Conservation (phyloP, 92 coral and sea anemone genomes). For the Phenganax stokvisi region DNA sequence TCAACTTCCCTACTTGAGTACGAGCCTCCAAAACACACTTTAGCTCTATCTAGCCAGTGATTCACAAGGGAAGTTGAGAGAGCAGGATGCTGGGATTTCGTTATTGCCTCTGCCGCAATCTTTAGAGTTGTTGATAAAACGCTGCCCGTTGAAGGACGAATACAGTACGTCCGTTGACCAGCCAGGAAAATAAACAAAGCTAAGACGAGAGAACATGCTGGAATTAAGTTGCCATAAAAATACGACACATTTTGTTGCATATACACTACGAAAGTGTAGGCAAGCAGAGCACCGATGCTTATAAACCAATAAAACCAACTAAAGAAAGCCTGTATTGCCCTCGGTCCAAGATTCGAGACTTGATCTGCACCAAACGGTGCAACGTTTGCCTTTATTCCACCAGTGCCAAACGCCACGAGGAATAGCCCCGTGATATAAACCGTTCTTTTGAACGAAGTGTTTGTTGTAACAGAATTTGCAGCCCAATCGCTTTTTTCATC, state of each 20-base stretch:
- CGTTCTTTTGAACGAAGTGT: slow-evolving; percentile 18
- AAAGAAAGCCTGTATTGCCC: slow-evolving; percentile 66
- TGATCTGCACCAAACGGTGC: slow-evolving; percentile 98
- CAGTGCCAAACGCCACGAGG: slow-evolving; percentile 74
- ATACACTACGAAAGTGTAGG: slow-evolving; percentile 67
- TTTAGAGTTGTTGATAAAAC: slow-evolving; percentile 58
- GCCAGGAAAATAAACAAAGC: slow-evolving; percentile 56
- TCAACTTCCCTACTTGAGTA: slow-evolving; percentile 66
- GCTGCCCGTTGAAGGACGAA: slow-evolving; percentile 78
- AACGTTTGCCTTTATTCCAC: slow-evolving; percentile 91
- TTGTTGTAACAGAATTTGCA: not conserved
- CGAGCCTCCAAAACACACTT: slow-evolving; percentile 60
- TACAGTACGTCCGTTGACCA: slow-evolving; percentile 58
- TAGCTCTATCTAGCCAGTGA: slow-evolving; percentile 79
- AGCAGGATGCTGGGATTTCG: slow-evolving; percentile 19
- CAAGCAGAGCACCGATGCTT: slow-evolving; percentile 76
- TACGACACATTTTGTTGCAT: slow-evolving; percentile 59
- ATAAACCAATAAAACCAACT: slow-evolving; percentile 98
- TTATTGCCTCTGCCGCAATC: slow-evolving; percentile 53
- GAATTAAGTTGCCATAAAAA: slow-evolving; percentile 70
- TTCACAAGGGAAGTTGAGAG: slow-evolving; percentile 13
- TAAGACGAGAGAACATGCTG: slow-evolving; percentile 62
- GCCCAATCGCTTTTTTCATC: slow-evolving; percentile 25
- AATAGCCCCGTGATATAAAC: slow-evolving; percentile 56
- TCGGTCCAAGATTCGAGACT: slow-evolving; percentile 66